Conservation (phyloP, 2,888 invertebrate species). For the Pristionchus japonicus region DNA sequence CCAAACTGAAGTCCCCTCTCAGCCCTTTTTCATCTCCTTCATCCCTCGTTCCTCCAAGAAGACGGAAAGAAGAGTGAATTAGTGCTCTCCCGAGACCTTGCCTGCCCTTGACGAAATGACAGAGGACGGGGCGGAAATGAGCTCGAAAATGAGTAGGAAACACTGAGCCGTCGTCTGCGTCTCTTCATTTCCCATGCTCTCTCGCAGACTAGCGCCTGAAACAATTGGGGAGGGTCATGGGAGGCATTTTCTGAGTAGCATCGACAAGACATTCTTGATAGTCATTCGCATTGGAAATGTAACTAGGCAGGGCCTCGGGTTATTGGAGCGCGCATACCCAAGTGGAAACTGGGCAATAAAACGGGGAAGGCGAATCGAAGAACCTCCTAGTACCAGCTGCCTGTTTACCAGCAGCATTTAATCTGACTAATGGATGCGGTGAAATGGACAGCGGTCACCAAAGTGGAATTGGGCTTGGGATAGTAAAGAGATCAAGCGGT, state of each 20-base stretch:
- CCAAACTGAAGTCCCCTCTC: background rate
- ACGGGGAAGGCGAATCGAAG: background rate
- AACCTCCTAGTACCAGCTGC: background rate
- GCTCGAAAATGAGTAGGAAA: constrained; percentile 32
- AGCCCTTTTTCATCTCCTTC: background rate
- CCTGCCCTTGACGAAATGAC: constrained; percentile 7
- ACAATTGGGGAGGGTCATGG: too few relatives aligned
- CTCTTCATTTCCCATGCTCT: too few relatives aligned
- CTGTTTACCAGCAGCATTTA: background rate
- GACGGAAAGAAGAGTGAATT: background rate
- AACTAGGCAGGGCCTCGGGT: background rate
- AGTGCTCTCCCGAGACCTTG: constrained; percentile 20
- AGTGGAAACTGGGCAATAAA: background rate
- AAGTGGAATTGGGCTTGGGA: too few relatives aligned
- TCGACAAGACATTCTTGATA: background rate
- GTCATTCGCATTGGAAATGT: background rate
- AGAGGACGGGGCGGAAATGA: constrained; percentile 10
- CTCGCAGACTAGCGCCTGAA: too few relatives aligned
- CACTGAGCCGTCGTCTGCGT: too few relatives aligned
- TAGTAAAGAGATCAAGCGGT: too few relatives aligned
- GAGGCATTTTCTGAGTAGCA: background rate
- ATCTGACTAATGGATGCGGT: background rate
- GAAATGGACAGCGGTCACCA: background rate
- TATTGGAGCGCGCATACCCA: background rate
- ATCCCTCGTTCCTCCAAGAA: background rate